Evolutionary conservation across 2,113 vertebrate genomes (phyloP).

Genomic region (Caretta caretta): DNA sequence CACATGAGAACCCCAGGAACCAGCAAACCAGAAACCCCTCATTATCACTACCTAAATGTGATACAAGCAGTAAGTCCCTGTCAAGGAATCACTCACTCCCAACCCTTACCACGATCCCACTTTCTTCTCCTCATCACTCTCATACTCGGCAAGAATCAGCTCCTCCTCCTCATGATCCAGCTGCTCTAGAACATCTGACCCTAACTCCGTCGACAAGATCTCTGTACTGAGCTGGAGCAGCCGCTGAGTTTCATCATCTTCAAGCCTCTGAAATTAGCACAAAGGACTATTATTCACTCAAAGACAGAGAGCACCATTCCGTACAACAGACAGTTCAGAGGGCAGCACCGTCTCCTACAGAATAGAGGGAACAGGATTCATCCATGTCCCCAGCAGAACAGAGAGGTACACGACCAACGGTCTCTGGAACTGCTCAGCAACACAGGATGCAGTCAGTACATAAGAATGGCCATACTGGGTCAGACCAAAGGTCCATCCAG

Average conservation of each 20-base stretch:
- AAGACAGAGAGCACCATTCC: neutral
- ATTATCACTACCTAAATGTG: neutral
- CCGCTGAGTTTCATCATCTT: conserved; percentile 86
- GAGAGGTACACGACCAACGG: neutral
- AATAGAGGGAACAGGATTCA: neutral
- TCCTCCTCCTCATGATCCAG: conserved; percentile 86
- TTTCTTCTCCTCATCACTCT: conserved; percentile 92
- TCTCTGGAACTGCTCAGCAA: neutral
- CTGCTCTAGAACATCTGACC: conserved; percentile 7
- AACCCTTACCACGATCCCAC: conserved; percentile 65
- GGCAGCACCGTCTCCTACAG: neutral
- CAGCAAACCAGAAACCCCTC: neutral
- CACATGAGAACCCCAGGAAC: neutral
- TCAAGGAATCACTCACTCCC: neutral
- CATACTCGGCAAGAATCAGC: conserved; percentile 91
- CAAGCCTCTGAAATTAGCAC: conserved; percentile 78
- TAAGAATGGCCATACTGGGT: neutral
- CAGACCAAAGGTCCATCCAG: too few species aligned
- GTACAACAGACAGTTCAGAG: neutral
- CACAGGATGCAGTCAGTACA: neutral
- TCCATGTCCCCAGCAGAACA: neutral
- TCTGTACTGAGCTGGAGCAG: conserved; percentile 89
- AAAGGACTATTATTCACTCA: neutral
- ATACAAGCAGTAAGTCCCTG: accelerated
- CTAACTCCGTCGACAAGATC: conserved; percentile 55